Conservation (phyloP, 1,140 invertebrate genomes). For the Schlechtendalia chinensis region DNA sequence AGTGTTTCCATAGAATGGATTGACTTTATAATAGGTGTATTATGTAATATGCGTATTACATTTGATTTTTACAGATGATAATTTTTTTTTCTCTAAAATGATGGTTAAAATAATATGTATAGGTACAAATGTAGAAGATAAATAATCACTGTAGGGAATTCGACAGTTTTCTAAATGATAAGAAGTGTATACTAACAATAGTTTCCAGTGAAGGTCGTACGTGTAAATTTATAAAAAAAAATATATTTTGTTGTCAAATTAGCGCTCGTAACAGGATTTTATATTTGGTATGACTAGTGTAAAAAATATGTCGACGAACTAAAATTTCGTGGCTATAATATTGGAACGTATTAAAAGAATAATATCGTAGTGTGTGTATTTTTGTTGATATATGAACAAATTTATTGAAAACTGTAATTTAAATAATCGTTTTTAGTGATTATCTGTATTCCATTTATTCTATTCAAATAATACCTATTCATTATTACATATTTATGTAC, state of each 20-base stretch:
- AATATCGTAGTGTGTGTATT: neutral
- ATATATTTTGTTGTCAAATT: conserved; percentile 25
- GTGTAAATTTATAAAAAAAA: conserved; percentile 26
- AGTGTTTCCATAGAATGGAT: neutral
- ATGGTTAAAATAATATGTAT: neutral
- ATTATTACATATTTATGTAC: too few species aligned
- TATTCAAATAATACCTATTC: too few species aligned
- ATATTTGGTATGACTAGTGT: neutral
- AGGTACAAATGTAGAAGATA: neutral
- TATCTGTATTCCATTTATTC: too few species aligned
- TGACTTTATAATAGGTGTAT: neutral
- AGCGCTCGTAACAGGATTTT: neutral
- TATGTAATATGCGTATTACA: neutral
- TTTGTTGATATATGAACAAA: neutral
- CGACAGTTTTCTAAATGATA: conserved; percentile 26
- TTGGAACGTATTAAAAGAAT: neutral
- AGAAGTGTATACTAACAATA: conserved; percentile 24
- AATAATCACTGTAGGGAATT: neutral
- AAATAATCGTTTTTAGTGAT: neutral
- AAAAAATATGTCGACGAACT: conserved; percentile 12
- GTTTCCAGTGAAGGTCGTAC: conserved; percentile 44
- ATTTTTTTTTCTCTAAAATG: neutral
- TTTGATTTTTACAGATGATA: neutral
- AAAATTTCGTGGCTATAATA: conserved; percentile 1
- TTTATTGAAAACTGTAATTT: conserved; percentile 7